Percentiles rank a stretch among this genome's conserved stretches.
These are phyloP conservation scores for Theristicus caerulescens DNA, from an alignment of 2,113 vertebrate species.

Conservation along the genomic window DNA sequence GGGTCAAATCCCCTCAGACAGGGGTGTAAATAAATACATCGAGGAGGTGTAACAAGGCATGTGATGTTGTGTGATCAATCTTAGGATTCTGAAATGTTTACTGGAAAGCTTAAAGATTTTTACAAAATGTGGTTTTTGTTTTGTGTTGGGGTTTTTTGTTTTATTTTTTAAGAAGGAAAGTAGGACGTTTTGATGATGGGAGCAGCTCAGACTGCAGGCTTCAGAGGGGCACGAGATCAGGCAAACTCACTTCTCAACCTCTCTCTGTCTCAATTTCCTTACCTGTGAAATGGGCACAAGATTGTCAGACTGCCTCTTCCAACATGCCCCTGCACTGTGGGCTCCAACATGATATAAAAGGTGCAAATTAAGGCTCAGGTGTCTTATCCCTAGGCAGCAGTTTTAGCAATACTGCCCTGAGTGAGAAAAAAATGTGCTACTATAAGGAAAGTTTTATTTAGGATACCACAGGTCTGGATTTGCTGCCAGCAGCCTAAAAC, in stretches of 20 bases:
- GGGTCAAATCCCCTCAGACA: background rate
- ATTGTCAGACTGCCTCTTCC: background rate
- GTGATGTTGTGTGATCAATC: background rate
- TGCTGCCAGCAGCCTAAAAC: background rate
- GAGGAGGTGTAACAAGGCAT: background rate
- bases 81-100: background rate
- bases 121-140: background rate
- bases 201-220: background rate
- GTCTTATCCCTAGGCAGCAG: background rate
- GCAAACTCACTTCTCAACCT: background rate
- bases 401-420: background rate
- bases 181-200: background rate
- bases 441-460: background rate
- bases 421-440: background rate
- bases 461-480: background rate
- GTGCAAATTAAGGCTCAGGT: background rate
- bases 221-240: background rate
- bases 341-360: background rate
- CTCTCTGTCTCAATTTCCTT: background rate
- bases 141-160: too few species aligned
- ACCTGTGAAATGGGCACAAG: background rate
- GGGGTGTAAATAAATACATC: background rate
- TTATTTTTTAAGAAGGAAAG: background rate
- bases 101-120: background rate
- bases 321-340: fast-evolving